Conservation (phyloP, 2,797 vertebrate genomes). For the Lacerta viridis region DNA sequence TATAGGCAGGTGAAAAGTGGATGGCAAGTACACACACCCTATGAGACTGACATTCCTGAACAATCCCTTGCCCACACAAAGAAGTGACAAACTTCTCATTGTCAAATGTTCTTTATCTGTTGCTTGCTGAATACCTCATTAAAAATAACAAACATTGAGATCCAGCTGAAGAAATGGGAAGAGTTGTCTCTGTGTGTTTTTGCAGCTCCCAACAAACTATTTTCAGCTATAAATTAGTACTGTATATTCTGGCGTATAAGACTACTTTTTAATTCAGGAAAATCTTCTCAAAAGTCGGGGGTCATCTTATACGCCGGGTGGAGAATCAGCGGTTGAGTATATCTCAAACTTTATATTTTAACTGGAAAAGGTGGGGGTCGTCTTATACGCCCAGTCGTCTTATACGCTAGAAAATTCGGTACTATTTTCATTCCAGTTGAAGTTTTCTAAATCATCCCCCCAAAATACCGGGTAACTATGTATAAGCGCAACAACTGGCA, state of each 20-base stretch:
- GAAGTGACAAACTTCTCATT: background rate
- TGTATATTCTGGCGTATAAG: too few species aligned
- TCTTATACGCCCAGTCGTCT: too few species aligned
- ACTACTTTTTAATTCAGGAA: too few species aligned
- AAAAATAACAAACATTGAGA: constrained; percentile 21
- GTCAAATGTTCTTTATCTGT: background rate
- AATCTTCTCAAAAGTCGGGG: too few species aligned
- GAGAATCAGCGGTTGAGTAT: too few species aligned
- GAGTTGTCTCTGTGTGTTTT: constrained; percentile 28
- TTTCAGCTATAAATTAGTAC: background rate
- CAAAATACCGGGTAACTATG: too few species aligned
- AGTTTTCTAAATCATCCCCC: background rate
- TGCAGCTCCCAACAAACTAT: background rate
- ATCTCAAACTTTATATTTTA: too few species aligned
- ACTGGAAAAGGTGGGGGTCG: too few species aligned
- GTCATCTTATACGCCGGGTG: too few species aligned
- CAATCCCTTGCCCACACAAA: constrained; percentile 36
- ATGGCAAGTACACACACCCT: constrained; percentile 36
- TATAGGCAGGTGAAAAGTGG: constrained; percentile 35
- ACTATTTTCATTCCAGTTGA: background rate
- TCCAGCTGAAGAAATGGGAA: constrained; percentile 35
- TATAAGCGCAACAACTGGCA: background rate
- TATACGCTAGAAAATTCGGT: too few species aligned
- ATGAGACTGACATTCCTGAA: constrained; percentile 20
- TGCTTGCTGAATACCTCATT: constrained; percentile 23